Percentiles rank a stretch among this genome's conserved stretches.
phyloP scores from a whole-genome alignment of 2,797 vertebrate genomes.

The Peromyscus attwateri region DNA sequence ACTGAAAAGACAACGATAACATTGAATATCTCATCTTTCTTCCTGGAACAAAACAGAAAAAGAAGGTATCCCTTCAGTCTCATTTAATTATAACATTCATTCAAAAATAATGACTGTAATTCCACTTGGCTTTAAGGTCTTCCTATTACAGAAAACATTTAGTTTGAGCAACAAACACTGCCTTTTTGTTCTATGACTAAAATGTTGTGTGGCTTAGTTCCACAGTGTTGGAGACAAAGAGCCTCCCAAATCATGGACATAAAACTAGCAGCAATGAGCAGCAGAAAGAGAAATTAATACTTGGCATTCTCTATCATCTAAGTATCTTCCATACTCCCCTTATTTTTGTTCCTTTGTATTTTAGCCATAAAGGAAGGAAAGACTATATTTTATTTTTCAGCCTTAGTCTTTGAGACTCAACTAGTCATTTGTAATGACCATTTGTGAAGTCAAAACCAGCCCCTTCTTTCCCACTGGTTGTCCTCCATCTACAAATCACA shows the following conservation, averaged over 20 bases:
- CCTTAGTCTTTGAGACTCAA: background rate
- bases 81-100: conserved; percentile 71
- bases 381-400: background rate
- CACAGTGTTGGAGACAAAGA: conserved; percentile 28
- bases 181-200: conserved; percentile 65
- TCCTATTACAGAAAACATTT: conserved; percentile 67
- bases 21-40: background rate
- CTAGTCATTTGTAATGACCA: background rate
- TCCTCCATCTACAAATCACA: background rate
- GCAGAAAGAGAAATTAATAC: background rate
- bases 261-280: background rate
- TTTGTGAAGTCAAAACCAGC: background rate
- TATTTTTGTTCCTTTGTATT: background rate
- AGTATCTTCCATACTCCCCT: background rate
- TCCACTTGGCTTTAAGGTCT: conserved; percentile 50
- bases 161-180: conserved; percentile 56
- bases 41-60: conserved; percentile 53
- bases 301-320: background rate
- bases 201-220: conserved; percentile 45
- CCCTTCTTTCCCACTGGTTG: background rate
- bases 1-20: conserved; percentile 64
- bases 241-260: background rate
- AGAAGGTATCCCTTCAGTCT: conserved; percentile 40
- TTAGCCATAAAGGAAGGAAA: background rate
- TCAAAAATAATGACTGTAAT: conserved; percentile 64